Percentiles rank a stretch among this genome's conserved stretches.
phyloP scores from a whole-genome alignment of 1,140 invertebrate species.

The Coelopa frigida region DNA sequence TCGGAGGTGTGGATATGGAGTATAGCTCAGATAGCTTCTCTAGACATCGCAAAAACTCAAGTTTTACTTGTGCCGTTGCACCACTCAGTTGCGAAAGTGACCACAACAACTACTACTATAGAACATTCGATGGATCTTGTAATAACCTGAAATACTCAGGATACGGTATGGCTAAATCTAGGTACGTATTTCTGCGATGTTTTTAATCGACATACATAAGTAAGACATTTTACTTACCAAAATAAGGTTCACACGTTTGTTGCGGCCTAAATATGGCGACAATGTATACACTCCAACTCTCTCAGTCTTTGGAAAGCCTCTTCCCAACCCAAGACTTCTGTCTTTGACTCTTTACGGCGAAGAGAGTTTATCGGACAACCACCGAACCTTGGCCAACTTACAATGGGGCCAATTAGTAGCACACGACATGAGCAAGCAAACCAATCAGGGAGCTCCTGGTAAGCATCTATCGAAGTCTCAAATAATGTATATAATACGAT shows the following conservation, averaged over 20 bases:
- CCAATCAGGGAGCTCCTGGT: slow-evolving; percentile 61
- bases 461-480: slow-evolving; percentile 38
- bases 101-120: slow-evolving; percentile 54
- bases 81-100: slow-evolving; percentile 28
- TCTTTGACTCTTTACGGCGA: slow-evolving; percentile 60
- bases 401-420: slow-evolving; percentile 82
- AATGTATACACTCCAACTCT: slow-evolving; percentile 56
- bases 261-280: slow-evolving; percentile 71
- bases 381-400: slow-evolving; percentile 67
- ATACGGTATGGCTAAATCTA: slow-evolving; percentile 66
- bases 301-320: slow-evolving; percentile 48
- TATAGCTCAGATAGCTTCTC: too few species aligned
- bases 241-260: slow-evolving; percentile 59
- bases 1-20: too few species aligned
- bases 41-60: too few species aligned
- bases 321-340: slow-evolving; percentile 65
- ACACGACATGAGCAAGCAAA: slow-evolving; percentile 71
- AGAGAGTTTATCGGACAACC: slow-evolving; percentile 57
- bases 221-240: background rate
- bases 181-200: slow-evolving; percentile 33
- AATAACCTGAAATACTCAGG: slow-evolving; percentile 70
- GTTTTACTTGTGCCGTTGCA: slow-evolving; percentile 28
- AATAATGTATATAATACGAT: background rate
- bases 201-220: background rate
- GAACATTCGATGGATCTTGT: slow-evolving; percentile 77